Evolutionary conservation across 2,113 vertebrate genomes (phyloP).

Genomic region (Pelecanus crispus): DNA sequence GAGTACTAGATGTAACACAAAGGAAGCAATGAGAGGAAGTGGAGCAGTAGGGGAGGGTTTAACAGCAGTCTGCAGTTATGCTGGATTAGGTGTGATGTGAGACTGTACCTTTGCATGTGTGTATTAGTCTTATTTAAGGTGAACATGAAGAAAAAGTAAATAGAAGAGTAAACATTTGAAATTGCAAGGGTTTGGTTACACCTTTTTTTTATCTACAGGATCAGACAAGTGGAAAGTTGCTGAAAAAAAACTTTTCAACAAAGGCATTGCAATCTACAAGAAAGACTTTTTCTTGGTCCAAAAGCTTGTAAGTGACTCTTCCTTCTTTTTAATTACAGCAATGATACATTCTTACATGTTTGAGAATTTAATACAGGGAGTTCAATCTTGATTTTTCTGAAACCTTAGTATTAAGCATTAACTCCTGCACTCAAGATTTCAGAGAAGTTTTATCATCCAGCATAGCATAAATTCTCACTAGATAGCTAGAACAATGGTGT

Average conservation of each 20-base stretch:
- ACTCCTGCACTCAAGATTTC: not conserved
- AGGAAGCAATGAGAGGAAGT: not conserved
- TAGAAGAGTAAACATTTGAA: not conserved
- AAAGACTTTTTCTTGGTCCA: constrained; percentile 99
- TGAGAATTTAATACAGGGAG: not conserved
- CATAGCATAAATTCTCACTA: not conserved
- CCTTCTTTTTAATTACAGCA: not conserved
- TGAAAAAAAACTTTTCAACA: constrained; percentile 93
- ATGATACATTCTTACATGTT: not conserved
- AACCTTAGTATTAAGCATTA: not conserved
- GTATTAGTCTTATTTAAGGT: not conserved
- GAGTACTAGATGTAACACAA: not conserved
- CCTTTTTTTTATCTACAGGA: constrained; percentile 67
- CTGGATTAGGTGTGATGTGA: not conserved
- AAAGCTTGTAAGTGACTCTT: constrained; percentile 83
- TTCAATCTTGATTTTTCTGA: not conserved
- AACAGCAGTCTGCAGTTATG: not conserved
- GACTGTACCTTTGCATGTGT: not conserved
- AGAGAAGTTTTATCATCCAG: not conserved
- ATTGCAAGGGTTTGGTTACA: not conserved
- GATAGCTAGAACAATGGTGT: not conserved
- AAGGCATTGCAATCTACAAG: constrained; percentile 91
- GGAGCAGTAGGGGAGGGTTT: not conserved
- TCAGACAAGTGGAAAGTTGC: constrained; percentile 90
- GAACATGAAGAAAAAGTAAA: not conserved